phyloP scores from a whole-genome alignment of 1,140 invertebrate genomes.

The Bradynema listronoti region DNA sequence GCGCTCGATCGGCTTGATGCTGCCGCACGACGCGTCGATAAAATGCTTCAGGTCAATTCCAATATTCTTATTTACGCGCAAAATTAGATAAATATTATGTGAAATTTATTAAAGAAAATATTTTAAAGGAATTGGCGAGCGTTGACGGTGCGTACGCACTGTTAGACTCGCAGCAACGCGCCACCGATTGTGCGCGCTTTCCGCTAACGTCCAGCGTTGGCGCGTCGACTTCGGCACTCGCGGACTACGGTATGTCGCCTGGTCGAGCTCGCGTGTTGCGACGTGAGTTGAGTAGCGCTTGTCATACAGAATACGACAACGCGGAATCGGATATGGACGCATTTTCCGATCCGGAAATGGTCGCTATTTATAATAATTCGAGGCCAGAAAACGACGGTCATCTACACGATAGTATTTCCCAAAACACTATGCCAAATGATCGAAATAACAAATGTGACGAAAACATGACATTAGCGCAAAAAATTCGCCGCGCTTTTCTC shows the following conservation, averaged over 20 bases:
- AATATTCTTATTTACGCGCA: no score
- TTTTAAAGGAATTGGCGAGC: conserved; percentile 34
- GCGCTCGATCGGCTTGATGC: conserved; percentile 41
- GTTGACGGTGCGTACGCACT: no score
- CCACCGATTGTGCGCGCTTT: conserved; percentile 26
- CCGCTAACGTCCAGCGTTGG: conserved; percentile 20
- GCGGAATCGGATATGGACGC: conserved; percentile 43
- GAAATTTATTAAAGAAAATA: not conserved
- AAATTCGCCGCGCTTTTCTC: no score
- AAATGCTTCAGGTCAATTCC: conserved; percentile 39
- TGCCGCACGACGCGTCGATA: conserved; percentile 46
- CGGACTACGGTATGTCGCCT: not conserved
- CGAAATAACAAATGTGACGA: no score
- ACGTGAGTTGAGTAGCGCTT: conserved; percentile 49
- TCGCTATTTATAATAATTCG: no score
- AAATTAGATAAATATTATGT: no score
- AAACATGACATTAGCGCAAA: no score
- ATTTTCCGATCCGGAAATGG: conserved; percentile 5
- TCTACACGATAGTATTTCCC: no score
- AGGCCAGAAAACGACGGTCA: no score
- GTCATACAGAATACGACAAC: conserved; percentile 52
- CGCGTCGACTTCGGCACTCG: not conserved
- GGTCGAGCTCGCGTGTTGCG: not conserved
- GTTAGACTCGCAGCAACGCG: conserved; percentile 8
- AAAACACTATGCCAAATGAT: no score